Conservation (phyloP, 2,888 invertebrate species). For the Drosophila mimica region DNA sequence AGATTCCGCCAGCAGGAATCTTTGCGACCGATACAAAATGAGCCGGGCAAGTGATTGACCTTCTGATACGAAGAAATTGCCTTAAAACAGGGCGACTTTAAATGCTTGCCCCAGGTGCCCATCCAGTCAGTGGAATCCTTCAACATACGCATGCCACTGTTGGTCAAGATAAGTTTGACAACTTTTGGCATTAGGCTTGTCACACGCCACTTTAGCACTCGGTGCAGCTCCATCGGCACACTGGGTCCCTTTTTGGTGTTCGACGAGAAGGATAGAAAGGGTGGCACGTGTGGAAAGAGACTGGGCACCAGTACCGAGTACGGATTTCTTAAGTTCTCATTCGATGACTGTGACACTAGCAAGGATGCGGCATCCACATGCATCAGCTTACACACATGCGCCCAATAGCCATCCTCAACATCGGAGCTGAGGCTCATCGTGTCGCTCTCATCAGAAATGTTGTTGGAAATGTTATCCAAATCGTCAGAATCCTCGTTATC, state of each 20-base stretch:
- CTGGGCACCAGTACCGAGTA: conserved; percentile 86
- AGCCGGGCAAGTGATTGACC: conserved; percentile 98
- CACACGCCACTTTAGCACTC: conserved; percentile 96
- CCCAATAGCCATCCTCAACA: conserved; percentile 82
- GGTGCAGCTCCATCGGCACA: conserved; percentile 90
- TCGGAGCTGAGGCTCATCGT: conserved; percentile 77
- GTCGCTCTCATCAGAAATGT: conserved; percentile 70
- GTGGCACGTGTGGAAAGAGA: conserved; percentile 90
- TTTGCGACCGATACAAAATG: conserved; percentile 98
- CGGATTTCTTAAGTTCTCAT: conserved; percentile 78
- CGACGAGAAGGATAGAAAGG: conserved; percentile 91
- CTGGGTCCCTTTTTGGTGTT: conserved; percentile 87
- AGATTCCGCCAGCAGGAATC: conserved; percentile 96
- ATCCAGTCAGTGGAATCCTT: conserved; percentile 96
- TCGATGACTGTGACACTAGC: conserved; percentile 69
- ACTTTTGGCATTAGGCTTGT: conserved; percentile 97
- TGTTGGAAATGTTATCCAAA: conserved; percentile 74
- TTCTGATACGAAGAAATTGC: conserved; percentile 95
- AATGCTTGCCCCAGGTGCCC: conserved; percentile 99
- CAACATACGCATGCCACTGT: conserved; percentile 94
- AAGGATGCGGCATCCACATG: conserved; percentile 64
- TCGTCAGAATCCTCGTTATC: conserved; percentile 70
- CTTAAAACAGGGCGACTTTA: conserved; percentile 96
- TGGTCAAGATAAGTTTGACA: conserved; percentile 93
- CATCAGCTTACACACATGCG: conserved; percentile 80